Evolutionary conservation across 2,888 invertebrate genomes (phyloP), one percentile per base, ranked within the genome.

Genomic region (Caenorhabditis auriculariae): DNA sequence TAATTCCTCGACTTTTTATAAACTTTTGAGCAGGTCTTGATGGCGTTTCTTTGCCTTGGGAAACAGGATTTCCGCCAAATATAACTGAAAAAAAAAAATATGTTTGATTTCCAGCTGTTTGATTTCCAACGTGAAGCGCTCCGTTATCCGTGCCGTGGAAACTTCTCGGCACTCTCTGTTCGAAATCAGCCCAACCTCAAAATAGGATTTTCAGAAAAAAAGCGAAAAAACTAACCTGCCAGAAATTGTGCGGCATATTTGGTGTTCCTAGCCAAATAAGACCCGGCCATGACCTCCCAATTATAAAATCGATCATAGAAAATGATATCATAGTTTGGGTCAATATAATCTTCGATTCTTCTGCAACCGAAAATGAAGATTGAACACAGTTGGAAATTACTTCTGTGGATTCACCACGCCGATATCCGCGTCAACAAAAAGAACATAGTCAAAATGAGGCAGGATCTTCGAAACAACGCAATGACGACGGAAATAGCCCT

Each of bases 401-500:
- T 47, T 28, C 43, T 51, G 54, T 2, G 60, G 60, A 38, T 60
- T 60, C 4, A 60, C 64, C 4, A 68, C 64, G 27, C 63, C 68
- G 27, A 60, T 58, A 42, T 68, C 68, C 4, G 55, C 61, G 27
- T 68, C 68, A 3, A 68, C 28, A 29, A 68, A 68, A 1, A 68
- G 24, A 4, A 62, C 12, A 21, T 52, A 48, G 24, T 68, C 61
- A 19, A 39, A 60, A 1, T 35, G 26, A 1, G 52, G 45, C 19
- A 68, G 51, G 23, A 61, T 42, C 0, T 39, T 0, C 2, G 55
- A 23, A 12, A 65, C 64, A 2, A 62, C 55, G 29, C 68, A 68
- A 27, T 68, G 68, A 2, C 68, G 56, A 26, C 64, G 59, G 53
- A 68, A 68, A 49, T 55, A 64, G 32, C 60, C 57, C 67, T 66